Evolutionary conservation across 2,888 invertebrate genomes (phyloP).

Genomic region (Limnephilus lunatus): DNA sequence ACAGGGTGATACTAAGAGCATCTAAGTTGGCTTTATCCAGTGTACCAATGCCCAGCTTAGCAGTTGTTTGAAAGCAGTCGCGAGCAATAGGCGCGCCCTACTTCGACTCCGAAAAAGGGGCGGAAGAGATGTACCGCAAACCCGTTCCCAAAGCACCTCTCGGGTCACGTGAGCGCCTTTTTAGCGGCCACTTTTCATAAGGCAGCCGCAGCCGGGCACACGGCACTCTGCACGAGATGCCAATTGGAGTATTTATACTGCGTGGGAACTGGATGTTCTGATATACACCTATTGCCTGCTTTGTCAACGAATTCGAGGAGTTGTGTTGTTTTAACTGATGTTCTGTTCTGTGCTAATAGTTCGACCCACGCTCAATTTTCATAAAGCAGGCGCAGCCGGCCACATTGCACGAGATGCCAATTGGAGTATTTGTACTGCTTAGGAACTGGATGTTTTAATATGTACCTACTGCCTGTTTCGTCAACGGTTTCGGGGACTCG

Average conservation of each 20-base stretch:
- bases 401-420: too few species aligned
- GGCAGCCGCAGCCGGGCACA: slow-evolving; percentile 27
- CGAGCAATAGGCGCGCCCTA: neutral
- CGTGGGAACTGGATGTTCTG: slow-evolving; percentile 50
- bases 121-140: slow-evolving; percentile 50
- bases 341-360: neutral
- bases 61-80: neutral
- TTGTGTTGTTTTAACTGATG: neutral
- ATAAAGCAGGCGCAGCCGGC: too few species aligned
- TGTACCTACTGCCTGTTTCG: too few species aligned
- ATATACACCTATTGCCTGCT: neutral
- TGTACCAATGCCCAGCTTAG: neutral
- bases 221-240: slow-evolving; percentile 51
- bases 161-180: slow-evolving; percentile 36
- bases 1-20: neutral
- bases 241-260: slow-evolving; percentile 54
- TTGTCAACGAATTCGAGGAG: neutral
- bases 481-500: too few species aligned
- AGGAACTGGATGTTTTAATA: too few species aligned
- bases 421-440: too few species aligned
- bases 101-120: slow-evolving; percentile 51
- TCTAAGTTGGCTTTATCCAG: neutral
- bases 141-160: slow-evolving; percentile 48
- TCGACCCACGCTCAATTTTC: too few species aligned
- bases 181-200: slow-evolving; percentile 55